A percentile compares a stretch with the other conserved stretches of the same genome.
phyloP scores from a whole-genome alignment of 1,140 invertebrate species.

The Pseudomyrmex cubaensis region DNA sequence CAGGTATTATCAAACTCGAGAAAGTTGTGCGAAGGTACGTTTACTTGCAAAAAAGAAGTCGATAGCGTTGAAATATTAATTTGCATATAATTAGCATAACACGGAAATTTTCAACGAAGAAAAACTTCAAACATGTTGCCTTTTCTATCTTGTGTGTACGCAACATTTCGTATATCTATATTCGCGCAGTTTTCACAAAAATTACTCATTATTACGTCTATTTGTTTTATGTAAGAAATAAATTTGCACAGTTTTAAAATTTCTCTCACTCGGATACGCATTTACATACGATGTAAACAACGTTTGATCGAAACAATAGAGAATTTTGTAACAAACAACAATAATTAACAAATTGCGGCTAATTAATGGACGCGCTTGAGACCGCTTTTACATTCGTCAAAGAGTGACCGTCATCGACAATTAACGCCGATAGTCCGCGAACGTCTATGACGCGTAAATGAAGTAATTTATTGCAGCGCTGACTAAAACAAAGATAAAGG shows the following conservation, averaged over 20 bases:
- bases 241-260: no score
- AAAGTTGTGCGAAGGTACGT: slow-evolving; percentile 13
- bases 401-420: slow-evolving; percentile 11
- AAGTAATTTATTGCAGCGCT: slow-evolving; percentile 33
- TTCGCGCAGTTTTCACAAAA: no score
- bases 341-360: slow-evolving; percentile 6
- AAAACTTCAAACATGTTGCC: not conserved
- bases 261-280: no score
- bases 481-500: slow-evolving; percentile 44
- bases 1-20: slow-evolving; percentile 33
- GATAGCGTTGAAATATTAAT: slow-evolving; percentile 4
- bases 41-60: slow-evolving; percentile 5
- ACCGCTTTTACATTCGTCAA: not conserved
- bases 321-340: not conserved
- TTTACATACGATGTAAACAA: no score
- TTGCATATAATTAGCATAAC: slow-evolving; percentile 25
- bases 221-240: no score
- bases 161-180: no score
- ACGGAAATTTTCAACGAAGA: not conserved
- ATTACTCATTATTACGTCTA: no score
- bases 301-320: no score
- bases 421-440: not conserved
- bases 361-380: slow-evolving; percentile 22
- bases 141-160: not conserved
- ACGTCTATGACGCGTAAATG: not conserved